A percentile compares a stretch with the other conserved stretches of the same genome.
These are phyloP conservation scores for Conus canariensis DNA, from an alignment of 2,888 invertebrate genomes.

Conservation along the genomic window DNA sequence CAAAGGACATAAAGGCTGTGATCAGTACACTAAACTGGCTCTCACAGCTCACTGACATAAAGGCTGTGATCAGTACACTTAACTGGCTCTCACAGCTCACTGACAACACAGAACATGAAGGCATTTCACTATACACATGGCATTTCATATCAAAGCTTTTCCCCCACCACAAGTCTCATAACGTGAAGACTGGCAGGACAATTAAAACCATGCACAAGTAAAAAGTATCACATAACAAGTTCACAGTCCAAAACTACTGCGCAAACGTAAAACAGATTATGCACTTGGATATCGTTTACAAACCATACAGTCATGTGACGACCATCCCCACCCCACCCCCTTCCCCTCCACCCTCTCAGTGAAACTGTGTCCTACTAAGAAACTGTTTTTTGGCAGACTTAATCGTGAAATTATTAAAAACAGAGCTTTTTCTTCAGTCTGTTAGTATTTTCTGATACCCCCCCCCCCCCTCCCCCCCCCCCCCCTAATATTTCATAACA, in stretches of 20 bases:
- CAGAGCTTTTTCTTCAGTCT: no score
- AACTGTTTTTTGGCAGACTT: no score
- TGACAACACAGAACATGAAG: background rate
- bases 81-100: background rate
- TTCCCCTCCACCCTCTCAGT: no score
- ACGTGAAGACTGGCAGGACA: background rate
- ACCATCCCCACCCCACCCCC: no score
- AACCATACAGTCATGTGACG: background rate
- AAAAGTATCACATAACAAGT: constrained; percentile 23
- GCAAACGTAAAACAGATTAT: background rate
- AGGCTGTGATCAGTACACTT: background rate
- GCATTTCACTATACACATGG: background rate
- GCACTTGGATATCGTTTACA: background rate
- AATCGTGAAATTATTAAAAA: no score
- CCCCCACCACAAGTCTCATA: background rate
- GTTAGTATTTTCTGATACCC: no score
- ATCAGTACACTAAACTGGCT: background rate
- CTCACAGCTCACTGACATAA: background rate
- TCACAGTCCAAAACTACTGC: background rate
- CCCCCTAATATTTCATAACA: no score
- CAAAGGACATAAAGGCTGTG: background rate
- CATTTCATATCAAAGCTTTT: background rate
- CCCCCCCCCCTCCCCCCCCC: no score
- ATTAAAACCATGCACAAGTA: background rate
- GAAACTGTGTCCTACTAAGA: no score